Evolutionary conservation across 2,113 vertebrate genomes (phyloP).

Genomic region (Nycticryphes semicollaris): DNA sequence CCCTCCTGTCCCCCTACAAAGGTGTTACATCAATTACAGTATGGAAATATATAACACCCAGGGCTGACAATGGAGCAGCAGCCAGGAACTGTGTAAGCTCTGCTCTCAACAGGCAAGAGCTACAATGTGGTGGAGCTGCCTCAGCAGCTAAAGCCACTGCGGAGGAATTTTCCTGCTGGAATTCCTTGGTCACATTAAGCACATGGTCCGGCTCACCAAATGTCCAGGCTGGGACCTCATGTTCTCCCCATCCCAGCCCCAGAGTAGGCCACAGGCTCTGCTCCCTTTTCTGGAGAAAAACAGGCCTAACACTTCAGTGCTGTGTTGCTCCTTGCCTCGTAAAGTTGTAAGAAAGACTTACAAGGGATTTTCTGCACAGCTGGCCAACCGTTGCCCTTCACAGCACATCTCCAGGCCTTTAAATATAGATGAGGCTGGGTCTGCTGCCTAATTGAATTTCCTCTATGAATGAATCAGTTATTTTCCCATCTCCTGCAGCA

Average conservation of each 20-base stretch:
- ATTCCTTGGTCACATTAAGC: neutral
- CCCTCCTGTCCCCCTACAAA: neutral
- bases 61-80: neutral
- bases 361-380: slow-evolving; percentile 26
- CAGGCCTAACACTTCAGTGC: neutral
- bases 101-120: neutral
- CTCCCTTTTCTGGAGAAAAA: neutral
- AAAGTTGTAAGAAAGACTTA: neutral
- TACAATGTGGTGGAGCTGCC: neutral
- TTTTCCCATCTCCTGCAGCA: neutral
- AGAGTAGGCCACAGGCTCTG: neutral
- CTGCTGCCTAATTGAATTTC: slow-evolving; percentile 45
- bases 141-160: neutral
- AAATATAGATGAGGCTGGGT: slow-evolving; percentile 14
- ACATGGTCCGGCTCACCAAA: neutral
- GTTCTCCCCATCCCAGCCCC: neutral
- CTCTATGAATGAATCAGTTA: slow-evolving; percentile 7
- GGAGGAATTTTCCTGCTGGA: neutral
- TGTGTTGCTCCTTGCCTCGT: neutral
- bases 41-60: neutral
- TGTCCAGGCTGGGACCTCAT: too few relatives aligned
- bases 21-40: neutral
- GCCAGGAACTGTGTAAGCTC: neutral
- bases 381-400: slow-evolving; percentile 26
- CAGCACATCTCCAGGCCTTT: slow-evolving; percentile 4